Evolutionary conservation across 2,888 invertebrate genomes (phyloP).

Genomic region (Archips crataeganus): DNA sequence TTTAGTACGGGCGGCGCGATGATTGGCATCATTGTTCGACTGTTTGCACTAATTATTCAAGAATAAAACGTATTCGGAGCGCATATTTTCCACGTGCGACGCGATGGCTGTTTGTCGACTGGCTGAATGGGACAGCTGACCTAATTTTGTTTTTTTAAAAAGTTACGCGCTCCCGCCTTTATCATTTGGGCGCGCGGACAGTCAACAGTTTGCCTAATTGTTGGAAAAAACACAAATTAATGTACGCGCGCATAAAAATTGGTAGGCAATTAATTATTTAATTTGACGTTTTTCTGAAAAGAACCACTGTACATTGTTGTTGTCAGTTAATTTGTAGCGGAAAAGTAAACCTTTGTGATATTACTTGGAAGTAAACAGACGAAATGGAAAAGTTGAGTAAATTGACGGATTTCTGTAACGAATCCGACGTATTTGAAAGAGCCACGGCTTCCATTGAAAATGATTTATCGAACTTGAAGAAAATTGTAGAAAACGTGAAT

Average conservation of each 20-base stretch:
- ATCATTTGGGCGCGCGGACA: constrained; percentile 38
- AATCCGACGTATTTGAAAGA: constrained; percentile 62
- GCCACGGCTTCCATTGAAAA: constrained; percentile 62
- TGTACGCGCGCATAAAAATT: constrained; percentile 13
- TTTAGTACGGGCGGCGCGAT: constrained; percentile 78
- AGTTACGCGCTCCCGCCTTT: constrained; percentile 53
- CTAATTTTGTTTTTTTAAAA: constrained; percentile 57
- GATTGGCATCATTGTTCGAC: constrained; percentile 80
- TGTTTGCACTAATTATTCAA: constrained; percentile 67
- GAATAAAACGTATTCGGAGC: constrained; percentile 44
- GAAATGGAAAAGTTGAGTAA: constrained; percentile 51
- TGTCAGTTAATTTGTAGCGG: constrained; percentile 25
- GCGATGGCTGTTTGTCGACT: constrained; percentile 50
- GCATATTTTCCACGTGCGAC: constrained; percentile 36
- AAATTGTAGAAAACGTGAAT: constrained; percentile 67
- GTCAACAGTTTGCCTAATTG: constrained; percentile 37
- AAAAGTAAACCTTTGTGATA: constrained; percentile 37
- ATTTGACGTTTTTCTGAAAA: constrained; percentile 21
- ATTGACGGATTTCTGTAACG: constrained; percentile 52
- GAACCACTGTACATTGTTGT: constrained; percentile 27
- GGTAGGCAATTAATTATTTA: constrained; percentile 17
- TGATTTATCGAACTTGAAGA: constrained; percentile 67
- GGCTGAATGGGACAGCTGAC: constrained; percentile 60
- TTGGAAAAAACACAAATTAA: constrained; percentile 37
- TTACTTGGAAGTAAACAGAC: constrained; percentile 30